Evolutionary conservation across 37 sponge, comb jelly and placozoan species (phyloP).

Genomic region (Aphrocallistes beatrix): DNA sequence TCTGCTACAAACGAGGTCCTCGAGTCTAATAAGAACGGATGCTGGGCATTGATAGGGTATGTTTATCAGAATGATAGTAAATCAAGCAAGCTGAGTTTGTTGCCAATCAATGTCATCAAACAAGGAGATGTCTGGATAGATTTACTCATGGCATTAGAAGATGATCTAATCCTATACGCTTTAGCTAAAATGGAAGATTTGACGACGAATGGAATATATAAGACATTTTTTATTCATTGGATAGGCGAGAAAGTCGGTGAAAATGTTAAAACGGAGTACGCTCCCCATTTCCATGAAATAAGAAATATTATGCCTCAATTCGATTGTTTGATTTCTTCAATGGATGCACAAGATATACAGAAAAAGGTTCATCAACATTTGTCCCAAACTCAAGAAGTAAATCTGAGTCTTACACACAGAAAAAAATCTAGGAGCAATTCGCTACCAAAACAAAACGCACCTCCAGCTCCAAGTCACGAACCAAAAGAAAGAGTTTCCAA

Average conservation of each 20-base stretch:
- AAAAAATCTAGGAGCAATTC: neutral
- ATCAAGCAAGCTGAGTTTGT: neutral
- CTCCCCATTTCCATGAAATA: neutral
- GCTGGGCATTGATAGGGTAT: neutral
- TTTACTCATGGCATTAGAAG: neutral
- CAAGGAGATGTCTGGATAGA: neutral
- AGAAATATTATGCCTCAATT: neutral
- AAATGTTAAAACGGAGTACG: neutral
- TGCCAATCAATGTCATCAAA: neutral
- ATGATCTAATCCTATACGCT: neutral
- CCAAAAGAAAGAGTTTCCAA: no score
- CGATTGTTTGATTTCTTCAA: neutral
- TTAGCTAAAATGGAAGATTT: neutral
- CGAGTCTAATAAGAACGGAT: neutral
- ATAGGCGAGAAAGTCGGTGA: slow-evolving; percentile 8
- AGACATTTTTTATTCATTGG: neutral
- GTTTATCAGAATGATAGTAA: neutral
- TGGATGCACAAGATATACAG: neutral
- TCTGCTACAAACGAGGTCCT: neutral
- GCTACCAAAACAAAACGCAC: neutral
- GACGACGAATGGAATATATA: neutral
- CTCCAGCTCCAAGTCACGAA: no score
- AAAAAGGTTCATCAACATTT: neutral
- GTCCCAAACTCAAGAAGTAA: neutral
- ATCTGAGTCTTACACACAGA: neutral